Evolutionary conservation across 2,797 vertebrate species (phyloP).

Genomic region (Malurus leucopterus): DNA sequence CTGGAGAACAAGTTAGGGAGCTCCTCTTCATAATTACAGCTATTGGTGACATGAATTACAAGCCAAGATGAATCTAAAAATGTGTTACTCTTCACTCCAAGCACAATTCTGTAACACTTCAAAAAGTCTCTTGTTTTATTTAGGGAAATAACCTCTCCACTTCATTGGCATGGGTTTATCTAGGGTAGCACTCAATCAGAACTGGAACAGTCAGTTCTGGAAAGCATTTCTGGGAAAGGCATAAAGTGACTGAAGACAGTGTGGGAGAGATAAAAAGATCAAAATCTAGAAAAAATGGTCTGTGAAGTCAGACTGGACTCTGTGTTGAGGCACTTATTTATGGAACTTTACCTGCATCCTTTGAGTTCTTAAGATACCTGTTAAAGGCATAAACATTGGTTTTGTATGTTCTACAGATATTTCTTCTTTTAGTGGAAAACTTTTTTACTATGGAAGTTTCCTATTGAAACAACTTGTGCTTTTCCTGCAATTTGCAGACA

Average conservation of each 20-base stretch:
- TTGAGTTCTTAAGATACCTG: not conserved
- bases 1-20: not conserved
- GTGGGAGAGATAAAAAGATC: not conserved
- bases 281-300: not conserved
- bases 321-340: not conserved
- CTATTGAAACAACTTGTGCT: not conserved
- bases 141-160: not conserved
- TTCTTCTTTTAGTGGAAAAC: not conserved
- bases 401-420: not conserved
- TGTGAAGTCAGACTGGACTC: not conserved
- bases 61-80: not conserved
- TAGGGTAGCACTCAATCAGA: fast-evolving
- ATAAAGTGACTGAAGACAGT: not conserved
- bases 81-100: not conserved
- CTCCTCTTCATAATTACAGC: not conserved
- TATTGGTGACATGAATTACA: not conserved
- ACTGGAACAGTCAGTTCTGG: not conserved
- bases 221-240: not conserved
- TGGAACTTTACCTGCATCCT: not conserved
- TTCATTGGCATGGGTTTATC: not conserved
- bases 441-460: not conserved
- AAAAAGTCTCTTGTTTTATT: not conserved
- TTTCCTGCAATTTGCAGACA: not conserved
- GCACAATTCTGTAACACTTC: not conserved
- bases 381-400: not conserved